A percentile compares a stretch with the other conserved stretches of the same genome.
Evolutionary conservation across 2,888 invertebrate genomes (phyloP).

Genomic region (Eretmocerus hayati): DNA sequence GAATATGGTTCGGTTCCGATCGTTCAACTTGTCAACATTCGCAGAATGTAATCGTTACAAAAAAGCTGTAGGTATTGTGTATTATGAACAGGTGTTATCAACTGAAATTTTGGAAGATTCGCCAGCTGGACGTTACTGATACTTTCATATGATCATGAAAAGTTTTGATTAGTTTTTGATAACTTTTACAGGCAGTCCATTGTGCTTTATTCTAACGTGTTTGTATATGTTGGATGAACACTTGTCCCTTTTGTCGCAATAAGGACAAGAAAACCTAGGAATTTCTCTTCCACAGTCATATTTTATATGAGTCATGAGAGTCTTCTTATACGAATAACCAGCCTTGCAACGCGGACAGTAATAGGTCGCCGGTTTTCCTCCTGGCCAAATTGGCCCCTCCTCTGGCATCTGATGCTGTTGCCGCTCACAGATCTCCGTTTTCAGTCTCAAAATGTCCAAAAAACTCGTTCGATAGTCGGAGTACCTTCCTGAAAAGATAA

Average conservation of each 20-base stretch:
- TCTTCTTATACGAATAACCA: slow-evolving; percentile 45
- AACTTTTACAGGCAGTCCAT: slow-evolving; percentile 40
- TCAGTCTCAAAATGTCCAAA: slow-evolving; percentile 30
- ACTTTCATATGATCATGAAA: too few relatives aligned
- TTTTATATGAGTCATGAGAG: slow-evolving; percentile 46
- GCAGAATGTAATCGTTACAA: too few relatives aligned
- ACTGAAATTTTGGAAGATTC: too few relatives aligned
- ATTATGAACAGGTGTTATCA: too few relatives aligned
- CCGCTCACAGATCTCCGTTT: slow-evolving; percentile 24
- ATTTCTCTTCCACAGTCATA: slow-evolving; percentile 45
- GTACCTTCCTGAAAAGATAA: too few relatives aligned
- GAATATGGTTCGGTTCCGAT: too few relatives aligned
- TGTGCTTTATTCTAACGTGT: slow-evolving; percentile 40
- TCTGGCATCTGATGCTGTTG: slow-evolving; percentile 25
- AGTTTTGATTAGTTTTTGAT: too few relatives aligned
- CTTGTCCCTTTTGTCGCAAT: slow-evolving; percentile 53
- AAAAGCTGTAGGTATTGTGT: too few relatives aligned
- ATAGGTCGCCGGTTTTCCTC: slow-evolving; percentile 34
- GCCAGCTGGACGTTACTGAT: too few relatives aligned
- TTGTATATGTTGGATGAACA: slow-evolving; percentile 49
- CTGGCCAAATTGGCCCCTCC: slow-evolving; percentile 32
- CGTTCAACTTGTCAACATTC: too few relatives aligned
- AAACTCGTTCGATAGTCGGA: slow-evolving; percentile 18
- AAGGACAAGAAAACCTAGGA: slow-evolving; percentile 47
- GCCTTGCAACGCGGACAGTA: slow-evolving; percentile 46